These are phyloP conservation scores for Drosophila nasuta DNA, from an alignment of 1,140 invertebrate species.

Conservation along the genomic window DNA sequence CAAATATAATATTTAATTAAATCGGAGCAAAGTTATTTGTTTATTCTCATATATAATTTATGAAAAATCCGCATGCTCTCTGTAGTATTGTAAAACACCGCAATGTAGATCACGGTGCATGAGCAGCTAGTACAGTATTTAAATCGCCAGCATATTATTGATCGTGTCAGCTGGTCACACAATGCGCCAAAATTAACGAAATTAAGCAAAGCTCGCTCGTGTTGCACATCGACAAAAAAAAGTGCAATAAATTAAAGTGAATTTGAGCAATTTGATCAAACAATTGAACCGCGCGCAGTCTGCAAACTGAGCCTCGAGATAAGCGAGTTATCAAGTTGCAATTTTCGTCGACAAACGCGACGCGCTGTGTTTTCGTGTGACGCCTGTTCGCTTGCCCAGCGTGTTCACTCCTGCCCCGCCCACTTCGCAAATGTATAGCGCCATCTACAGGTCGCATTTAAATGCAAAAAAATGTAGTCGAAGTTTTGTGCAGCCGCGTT, in stretches of 20 bases:
- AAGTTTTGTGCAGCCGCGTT: constrained; percentile 47
- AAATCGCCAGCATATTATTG: neutral
- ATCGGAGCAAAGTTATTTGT: too few species aligned
- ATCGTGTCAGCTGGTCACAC: neutral
- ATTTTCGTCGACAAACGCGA: constrained; percentile 5
- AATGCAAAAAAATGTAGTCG: constrained; percentile 49
- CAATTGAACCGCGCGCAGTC: neutral
- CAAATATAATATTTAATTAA: too few species aligned
- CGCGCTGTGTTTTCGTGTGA: constrained; percentile 1
- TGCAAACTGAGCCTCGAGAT: constrained; percentile 10
- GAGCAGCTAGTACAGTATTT: neutral
- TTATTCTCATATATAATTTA: too few species aligned
- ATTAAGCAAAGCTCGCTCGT: neutral
- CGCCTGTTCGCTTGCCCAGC: neutral
- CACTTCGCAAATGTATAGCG: neutral
- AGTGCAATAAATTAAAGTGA: neutral
- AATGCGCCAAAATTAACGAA: neutral
- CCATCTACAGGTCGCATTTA: constrained; percentile 42
- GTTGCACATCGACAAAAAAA: neutral
- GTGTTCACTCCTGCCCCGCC: neutral
- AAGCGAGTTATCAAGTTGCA: constrained; percentile 27
- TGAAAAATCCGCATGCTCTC: too few species aligned
- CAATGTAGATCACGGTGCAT: neutral
- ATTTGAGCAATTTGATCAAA: neutral
- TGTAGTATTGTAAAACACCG: neutral